Percentiles rank a stretch among this genome's conserved stretches.
These are phyloP conservation scores for Crotalus tigris DNA, from an alignment of 2,113 vertebrate genomes.

Conservation along the genomic window DNA sequence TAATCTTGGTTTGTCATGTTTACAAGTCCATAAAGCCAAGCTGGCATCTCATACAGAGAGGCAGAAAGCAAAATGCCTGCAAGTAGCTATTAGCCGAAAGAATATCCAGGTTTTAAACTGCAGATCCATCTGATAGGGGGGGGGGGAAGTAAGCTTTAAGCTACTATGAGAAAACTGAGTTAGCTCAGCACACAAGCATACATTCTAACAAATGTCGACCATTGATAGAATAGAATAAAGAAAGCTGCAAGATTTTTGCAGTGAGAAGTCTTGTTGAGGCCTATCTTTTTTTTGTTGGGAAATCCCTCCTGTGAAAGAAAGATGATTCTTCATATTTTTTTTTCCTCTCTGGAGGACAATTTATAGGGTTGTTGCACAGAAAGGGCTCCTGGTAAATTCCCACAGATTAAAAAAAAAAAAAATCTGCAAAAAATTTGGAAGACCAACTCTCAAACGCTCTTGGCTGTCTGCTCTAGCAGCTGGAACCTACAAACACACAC, in stretches of 20 bases:
- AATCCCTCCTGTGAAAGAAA: neutral
- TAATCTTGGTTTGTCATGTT: conserved; percentile 42
- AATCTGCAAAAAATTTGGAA: neutral
- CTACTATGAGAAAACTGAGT: conserved; percentile 5
- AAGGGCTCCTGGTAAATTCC: neutral
- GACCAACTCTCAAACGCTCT: neutral
- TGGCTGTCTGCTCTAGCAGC: neutral
- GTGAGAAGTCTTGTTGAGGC: neutral
- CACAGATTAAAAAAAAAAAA: neutral
- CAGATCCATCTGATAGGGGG: conserved; percentile 16
- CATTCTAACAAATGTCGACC: neutral
- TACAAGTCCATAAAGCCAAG: conserved; percentile 25
- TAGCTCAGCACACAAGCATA: neutral
- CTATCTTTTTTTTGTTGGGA: neutral
- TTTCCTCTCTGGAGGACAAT: neutral
- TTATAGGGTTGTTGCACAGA: neutral
- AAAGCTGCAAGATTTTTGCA: neutral
- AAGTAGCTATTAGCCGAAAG: conserved; percentile 27
- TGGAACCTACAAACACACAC: neutral
- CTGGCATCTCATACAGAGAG: conserved; percentile 35
- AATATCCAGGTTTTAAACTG: conserved; percentile 34
- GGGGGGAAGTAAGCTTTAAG: neutral
- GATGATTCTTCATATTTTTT: neutral
- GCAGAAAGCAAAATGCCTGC: conserved; percentile 47
- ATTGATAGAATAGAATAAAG: neutral